Evolutionary conservation across 1,140 invertebrate species (phyloP).

Genomic region (Zaprionus inermis): DNA sequence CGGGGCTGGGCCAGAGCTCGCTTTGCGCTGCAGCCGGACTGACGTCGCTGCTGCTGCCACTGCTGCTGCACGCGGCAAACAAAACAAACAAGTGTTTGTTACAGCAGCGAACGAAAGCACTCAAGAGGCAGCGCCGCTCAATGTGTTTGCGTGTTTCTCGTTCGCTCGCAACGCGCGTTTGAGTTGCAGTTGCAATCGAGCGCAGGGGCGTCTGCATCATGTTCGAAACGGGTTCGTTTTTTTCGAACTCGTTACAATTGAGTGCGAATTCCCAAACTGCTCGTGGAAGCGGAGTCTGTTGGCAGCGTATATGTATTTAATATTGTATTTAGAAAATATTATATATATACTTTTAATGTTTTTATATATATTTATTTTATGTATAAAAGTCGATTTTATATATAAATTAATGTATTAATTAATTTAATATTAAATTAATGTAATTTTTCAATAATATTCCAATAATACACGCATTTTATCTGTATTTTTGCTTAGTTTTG

Average conservation of each 20-base stretch:
- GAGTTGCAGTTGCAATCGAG: conserved; percentile 66
- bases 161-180: conserved; percentile 26
- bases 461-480: too few species aligned
- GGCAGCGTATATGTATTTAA: background rate
- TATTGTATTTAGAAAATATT: background rate
- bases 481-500: too few species aligned
- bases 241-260: conserved; percentile 53
- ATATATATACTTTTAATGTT: too few species aligned
- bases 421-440: too few species aligned
- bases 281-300: background rate
- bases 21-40: conserved; percentile 1
- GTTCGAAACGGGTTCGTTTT: conserved; percentile 55
- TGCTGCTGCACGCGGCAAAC: conserved; percentile 1
- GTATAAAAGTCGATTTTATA: too few species aligned
- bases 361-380: too few species aligned
- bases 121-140: conserved; percentile 11
- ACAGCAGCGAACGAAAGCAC: background rate
- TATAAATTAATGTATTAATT: too few species aligned
- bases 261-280: conserved; percentile 31
- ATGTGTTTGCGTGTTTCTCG: conserved; percentile 18
- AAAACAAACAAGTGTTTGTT: conserved; percentile 40
- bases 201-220: conserved; percentile 49
- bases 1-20: background rate
- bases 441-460: too few species aligned
- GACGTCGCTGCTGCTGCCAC: background rate